Evolutionary conservation across 2,113 vertebrate genomes (phyloP).

Genomic region (Capricornis sumatraensis): DNA sequence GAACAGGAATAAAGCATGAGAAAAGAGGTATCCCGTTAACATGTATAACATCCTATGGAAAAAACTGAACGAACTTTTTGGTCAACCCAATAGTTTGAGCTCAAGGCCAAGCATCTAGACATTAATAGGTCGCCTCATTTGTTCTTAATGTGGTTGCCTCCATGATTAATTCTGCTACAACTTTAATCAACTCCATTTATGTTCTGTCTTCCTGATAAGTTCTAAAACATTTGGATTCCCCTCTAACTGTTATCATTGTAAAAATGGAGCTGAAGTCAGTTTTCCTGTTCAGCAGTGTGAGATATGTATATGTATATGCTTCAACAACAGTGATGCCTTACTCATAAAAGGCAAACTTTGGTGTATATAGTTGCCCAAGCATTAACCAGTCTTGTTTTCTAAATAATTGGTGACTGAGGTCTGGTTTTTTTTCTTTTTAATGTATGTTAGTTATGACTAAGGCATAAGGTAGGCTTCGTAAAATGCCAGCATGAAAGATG

Average conservation of each 20-base stretch:
- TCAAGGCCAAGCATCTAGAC: background rate
- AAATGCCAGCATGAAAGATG: background rate
- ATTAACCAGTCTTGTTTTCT: background rate
- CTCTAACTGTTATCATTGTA: background rate
- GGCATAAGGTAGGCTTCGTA: background rate
- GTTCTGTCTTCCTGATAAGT: background rate
- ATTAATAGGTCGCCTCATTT: background rate
- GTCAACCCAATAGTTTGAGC: background rate
- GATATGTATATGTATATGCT: background rate
- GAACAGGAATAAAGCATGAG: background rate
- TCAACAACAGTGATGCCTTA: background rate
- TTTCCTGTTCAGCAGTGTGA: background rate
- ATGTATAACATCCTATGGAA: background rate
- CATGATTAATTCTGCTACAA: background rate
- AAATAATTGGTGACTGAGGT: background rate
- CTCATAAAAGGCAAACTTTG: background rate
- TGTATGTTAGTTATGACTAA: background rate
- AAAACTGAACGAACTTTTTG: background rate
- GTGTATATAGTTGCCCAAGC: background rate
- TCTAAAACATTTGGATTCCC: background rate
- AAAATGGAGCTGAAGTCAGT: background rate
- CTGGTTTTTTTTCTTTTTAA: background rate
- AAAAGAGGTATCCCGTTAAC: background rate
- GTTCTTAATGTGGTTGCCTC: background rate
- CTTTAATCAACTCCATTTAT: background rate